A percentile compares a stretch with the other conserved stretches of the same genome.
phyloP scores from a whole-genome alignment of 2,113 vertebrate genomes.

The Struthio camelus region DNA sequence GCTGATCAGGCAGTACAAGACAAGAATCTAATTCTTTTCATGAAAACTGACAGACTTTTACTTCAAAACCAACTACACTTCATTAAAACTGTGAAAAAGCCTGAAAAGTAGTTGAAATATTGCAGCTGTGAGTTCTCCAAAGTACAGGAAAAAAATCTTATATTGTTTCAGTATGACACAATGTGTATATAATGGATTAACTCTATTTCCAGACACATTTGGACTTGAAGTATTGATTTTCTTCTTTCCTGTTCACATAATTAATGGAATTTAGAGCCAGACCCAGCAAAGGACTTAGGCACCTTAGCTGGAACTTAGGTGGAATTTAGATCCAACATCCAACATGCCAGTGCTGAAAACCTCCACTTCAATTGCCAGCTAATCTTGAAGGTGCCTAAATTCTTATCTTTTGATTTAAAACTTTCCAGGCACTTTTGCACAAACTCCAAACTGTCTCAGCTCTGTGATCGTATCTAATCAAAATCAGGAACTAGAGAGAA shows the following conservation, averaged over 20 bases:
- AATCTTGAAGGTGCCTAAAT: neutral
- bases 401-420: neutral
- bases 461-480: slow-evolving; percentile 6
- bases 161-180: slow-evolving; percentile 67
- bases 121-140: slow-evolving; percentile 58
- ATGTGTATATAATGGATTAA: slow-evolving; percentile 55
- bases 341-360: neutral
- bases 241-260: slow-evolving; percentile 15
- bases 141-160: slow-evolving; percentile 52
- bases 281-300: neutral
- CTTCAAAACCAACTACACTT: slow-evolving; percentile 69
- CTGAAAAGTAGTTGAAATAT: slow-evolving; percentile 46
- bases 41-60: slow-evolving; percentile 61
- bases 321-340: neutral
- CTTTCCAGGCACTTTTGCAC: neutral
- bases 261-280: neutral
- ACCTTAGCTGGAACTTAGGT: neutral
- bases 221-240: slow-evolving; percentile 62
- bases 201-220: slow-evolving; percentile 56
- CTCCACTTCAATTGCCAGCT: neutral
- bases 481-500: neutral
- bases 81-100: slow-evolving; percentile 72
- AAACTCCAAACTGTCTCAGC: neutral
- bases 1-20: slow-evolving; percentile 2
- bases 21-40: slow-evolving; percentile 69